Evolutionary conservation across 2,113 vertebrate genomes (phyloP).

Genomic region (Ceyx melanurus): DNA sequence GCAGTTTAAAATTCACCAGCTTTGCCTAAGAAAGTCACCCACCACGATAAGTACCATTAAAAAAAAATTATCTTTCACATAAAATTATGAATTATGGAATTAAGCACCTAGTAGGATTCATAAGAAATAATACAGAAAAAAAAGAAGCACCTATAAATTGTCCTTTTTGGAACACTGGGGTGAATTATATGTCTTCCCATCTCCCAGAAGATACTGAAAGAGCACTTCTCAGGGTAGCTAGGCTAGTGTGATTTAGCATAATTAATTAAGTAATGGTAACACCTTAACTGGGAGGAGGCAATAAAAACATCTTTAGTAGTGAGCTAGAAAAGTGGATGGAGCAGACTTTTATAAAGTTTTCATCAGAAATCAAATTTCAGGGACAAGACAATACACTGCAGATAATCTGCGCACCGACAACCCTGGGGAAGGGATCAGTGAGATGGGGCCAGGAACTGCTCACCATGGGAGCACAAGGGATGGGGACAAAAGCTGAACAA

Average conservation of each 20-base stretch:
- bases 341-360: background rate
- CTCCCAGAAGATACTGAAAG: background rate
- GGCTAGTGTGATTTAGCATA: background rate
- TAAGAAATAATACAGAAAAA: background rate
- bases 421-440: background rate
- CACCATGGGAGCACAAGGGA: background rate
- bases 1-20: background rate
- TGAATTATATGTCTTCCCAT: background rate
- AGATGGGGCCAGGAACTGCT: rapidly evolving
- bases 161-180: background rate
- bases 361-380: background rate
- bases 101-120: background rate
- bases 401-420: background rate
- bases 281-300: background rate
- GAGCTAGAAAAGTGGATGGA: background rate
- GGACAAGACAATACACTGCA: background rate
- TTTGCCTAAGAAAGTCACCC: background rate
- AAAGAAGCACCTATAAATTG: background rate
- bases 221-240: background rate
- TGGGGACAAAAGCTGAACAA: background rate
- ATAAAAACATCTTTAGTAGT: background rate
- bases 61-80: background rate
- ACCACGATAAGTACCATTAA: background rate
- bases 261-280: background rate
- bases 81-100: background rate